These are phyloP conservation scores for Crypturellus tataupa DNA, from an alignment of 2,797 vertebrate genomes.

Conservation along the genomic window DNA sequence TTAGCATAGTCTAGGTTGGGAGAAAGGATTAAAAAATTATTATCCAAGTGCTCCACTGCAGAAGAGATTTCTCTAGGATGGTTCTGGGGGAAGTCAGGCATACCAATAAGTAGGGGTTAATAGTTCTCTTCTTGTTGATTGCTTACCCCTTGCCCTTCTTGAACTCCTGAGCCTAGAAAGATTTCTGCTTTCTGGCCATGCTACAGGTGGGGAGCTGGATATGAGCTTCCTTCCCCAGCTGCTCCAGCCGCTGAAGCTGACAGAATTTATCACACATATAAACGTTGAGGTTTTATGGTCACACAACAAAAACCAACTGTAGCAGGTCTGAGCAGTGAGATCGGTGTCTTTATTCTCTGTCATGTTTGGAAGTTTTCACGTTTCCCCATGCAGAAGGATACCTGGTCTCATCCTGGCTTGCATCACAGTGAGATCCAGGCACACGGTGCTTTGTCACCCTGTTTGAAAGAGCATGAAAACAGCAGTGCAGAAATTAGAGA, in stretches of 20 bases:
- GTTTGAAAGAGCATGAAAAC: neutral
- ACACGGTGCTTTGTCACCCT: neutral
- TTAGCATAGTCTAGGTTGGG: neutral
- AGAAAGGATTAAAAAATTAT: neutral
- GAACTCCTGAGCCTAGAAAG: neutral
- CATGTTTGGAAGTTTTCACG: neutral
- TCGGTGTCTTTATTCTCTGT: neutral
- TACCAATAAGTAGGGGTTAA: neutral
- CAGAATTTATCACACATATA: neutral
- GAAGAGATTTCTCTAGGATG: neutral
- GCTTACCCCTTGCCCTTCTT: neutral
- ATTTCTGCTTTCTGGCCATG: neutral
- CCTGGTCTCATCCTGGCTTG: accelerated
- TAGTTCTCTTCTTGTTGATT: neutral
- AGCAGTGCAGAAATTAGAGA: neutral
- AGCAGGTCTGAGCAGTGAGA: neutral
- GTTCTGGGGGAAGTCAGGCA: neutral
- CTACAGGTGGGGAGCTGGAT: neutral
- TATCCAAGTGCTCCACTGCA: neutral
- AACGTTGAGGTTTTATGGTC: neutral
- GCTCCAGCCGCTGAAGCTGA: neutral
- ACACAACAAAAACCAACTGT: neutral
- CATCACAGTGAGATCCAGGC: neutral
- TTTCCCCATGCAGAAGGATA: neutral
- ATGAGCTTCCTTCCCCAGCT: neutral